Base-by-base conservation (phyloP, 2,113 vertebrate genomes). In the Laticauda laticaudata region DNA sequence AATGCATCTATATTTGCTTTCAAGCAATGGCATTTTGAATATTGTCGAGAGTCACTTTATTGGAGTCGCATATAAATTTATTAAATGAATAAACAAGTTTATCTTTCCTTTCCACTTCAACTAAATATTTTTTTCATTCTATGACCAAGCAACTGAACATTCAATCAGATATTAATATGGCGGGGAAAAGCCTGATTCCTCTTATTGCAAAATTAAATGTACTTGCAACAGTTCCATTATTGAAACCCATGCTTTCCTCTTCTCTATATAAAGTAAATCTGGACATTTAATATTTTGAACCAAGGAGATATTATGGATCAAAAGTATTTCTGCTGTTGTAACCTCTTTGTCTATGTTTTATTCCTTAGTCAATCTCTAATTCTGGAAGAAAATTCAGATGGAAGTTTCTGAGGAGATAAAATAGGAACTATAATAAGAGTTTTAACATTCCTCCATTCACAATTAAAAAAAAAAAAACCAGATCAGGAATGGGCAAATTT, bases 61-160 rank as follows among this genome's bases (percentile, higher is more conserved):
- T 53, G 56, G 56, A 20, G 56, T 57, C 1, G 56, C 56, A 57
- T 57, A 57, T 57, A 57, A 23, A 53, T 21, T 57, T 57, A 57
- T 57, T 21, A 57, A 57, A 57, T 57, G 5, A 57, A 21, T 56
- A 56, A 56, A 55, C 29, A 92, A 75, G 34, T 92, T 43, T 55
- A 54, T 69, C 29, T 87, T 48, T 21, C 87, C 86, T 51, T 88
- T 9, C 51, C 59, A 45, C 20, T 24, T 43, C 11, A 92, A 61
- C 54, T 87, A 69, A 88, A 92, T 69, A 43, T n/a, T 15, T 75
- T 75, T 88, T 53, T 29, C n/a, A 75, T 88, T 92, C 86, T 14
- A 69, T 61, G 91, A 92, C 34, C 48, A 88, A 51, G 88, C 48
- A 92, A 59, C 59, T 75, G 91, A 64, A 48, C 15, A n/a, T 53